phyloP scores from a whole-genome alignment of 2,113 vertebrate species.

The Nettapus auritus region DNA sequence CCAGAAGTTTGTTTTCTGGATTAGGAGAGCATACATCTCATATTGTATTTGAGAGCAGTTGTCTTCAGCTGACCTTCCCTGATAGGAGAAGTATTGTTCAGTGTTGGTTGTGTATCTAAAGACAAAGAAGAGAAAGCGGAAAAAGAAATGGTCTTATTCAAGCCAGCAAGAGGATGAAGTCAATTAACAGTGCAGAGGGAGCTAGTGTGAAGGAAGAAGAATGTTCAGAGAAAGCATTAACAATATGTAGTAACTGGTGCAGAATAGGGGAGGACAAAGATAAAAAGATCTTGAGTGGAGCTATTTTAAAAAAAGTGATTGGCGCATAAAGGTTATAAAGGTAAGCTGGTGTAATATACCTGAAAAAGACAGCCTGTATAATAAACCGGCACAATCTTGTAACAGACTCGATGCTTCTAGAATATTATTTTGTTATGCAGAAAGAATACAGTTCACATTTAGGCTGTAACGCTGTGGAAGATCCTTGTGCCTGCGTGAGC shows the following conservation, averaged over 20 bases:
- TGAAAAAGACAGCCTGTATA: background rate
- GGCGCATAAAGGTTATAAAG: background rate
- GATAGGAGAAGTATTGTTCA: background rate
- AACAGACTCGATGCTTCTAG: background rate
- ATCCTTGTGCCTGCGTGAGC: background rate
- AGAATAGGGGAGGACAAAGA: background rate
- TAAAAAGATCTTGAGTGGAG: background rate
- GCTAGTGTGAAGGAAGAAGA: background rate
- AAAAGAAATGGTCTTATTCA: background rate
- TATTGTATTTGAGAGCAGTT: background rate
- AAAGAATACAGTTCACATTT: background rate
- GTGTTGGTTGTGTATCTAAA: background rate
- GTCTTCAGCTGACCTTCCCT: background rate
- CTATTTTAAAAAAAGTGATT: background rate
- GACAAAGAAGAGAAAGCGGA: background rate
- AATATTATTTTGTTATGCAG: background rate
- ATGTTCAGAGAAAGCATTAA: background rate
- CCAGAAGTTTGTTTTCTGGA: background rate
- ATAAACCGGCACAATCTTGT: background rate
- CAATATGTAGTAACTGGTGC: background rate
- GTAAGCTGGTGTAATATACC: background rate
- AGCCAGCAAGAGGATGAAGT: background rate
- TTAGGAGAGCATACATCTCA: background rate
- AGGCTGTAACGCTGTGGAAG: background rate
- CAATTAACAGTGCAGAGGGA: background rate